Conservation (phyloP, 2,797 vertebrate species). For the Gadopsis marmoratus region DNA sequence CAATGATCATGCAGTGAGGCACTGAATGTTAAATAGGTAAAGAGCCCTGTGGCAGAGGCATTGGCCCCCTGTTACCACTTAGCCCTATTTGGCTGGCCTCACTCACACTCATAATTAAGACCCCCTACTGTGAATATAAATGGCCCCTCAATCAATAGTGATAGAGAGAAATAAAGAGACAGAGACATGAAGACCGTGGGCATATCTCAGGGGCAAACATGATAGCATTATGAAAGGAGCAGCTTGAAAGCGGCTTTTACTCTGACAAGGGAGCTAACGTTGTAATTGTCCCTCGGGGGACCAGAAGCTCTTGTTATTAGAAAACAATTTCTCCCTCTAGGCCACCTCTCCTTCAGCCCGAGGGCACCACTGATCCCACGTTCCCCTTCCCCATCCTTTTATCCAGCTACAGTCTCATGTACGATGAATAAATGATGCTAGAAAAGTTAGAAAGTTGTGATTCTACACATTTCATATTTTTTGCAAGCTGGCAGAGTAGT, state of each 20-base stretch:
- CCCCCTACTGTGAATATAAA: conserved; percentile 88
- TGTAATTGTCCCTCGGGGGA: conserved; percentile 89
- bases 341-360: conserved; percentile 84
- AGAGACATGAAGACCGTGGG: conserved; percentile 77
- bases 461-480: conserved; percentile 11
- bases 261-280: conserved; percentile 91
- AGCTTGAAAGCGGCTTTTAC: conserved; percentile 92
- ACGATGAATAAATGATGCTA: conserved; percentile 30
- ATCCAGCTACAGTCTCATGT: conserved; percentile 35
- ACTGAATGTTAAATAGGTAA: conserved; percentile 83
- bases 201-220: conserved; percentile 87
- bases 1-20: conserved; percentile 74
- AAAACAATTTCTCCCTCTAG: conserved; percentile 90
- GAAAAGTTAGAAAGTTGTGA: conserved; percentile 50
- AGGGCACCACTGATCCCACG: conserved; percentile 63
- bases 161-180: conserved; percentile 81
- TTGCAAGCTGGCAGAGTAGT: not conserved
- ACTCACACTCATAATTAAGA: conserved; percentile 87
- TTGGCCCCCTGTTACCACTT: conserved; percentile 84
- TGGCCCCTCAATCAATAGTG: conserved; percentile 84
- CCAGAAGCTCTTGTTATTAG: conserved; percentile 87
- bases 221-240: conserved; percentile 93
- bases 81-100: conserved; percentile 85
- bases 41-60: conserved; percentile 81
- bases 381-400: conserved; percentile 67